Evolutionary conservation across 2,113 vertebrate genomes (phyloP).

Genomic region (Heterotis niloticus): DNA sequence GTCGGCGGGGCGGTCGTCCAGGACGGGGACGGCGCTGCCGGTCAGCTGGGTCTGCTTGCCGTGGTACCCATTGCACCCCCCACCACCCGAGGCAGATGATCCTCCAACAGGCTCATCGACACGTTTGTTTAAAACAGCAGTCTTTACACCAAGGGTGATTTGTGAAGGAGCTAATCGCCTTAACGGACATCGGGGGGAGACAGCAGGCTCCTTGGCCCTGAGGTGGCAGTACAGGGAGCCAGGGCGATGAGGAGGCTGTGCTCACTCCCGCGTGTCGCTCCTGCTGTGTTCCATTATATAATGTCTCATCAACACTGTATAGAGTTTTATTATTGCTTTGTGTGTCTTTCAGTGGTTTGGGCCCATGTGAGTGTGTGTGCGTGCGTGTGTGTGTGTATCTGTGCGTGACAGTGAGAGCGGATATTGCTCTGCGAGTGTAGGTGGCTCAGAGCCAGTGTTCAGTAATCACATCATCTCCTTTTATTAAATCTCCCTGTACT

Average conservation of each 20-base stretch:
- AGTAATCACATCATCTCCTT: conserved; percentile 91
- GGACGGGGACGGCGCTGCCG: too few relatives aligned
- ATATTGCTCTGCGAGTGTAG: conserved; percentile 79
- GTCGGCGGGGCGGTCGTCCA: too few relatives aligned
- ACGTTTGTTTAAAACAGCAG: neutral
- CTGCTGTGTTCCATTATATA: conserved; percentile 11
- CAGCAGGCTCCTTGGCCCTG: neutral
- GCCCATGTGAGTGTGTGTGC: conserved; percentile 29
- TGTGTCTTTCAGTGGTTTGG: conserved; percentile 3
- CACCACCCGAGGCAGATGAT: neutral
- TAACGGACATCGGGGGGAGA: neutral
- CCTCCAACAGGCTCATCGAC: neutral
- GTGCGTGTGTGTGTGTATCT: conserved; percentile 36
- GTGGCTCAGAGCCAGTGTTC: conserved; percentile 80
- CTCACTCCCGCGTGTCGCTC: neutral
- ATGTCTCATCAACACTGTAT: neutral
- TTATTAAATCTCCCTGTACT: conserved; percentile 91
- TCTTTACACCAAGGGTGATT: neutral
- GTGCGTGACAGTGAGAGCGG: conserved; percentile 57
- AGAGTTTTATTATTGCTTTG: conserved; percentile 6
- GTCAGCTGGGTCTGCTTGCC: too few relatives aligned
- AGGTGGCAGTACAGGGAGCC: neutral
- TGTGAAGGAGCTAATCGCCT: neutral
- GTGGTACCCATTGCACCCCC: neutral
- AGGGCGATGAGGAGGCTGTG: neutral